Conservation (phyloP, 2,888 invertebrate genomes). For the Mycalesis mineus region DNA sequence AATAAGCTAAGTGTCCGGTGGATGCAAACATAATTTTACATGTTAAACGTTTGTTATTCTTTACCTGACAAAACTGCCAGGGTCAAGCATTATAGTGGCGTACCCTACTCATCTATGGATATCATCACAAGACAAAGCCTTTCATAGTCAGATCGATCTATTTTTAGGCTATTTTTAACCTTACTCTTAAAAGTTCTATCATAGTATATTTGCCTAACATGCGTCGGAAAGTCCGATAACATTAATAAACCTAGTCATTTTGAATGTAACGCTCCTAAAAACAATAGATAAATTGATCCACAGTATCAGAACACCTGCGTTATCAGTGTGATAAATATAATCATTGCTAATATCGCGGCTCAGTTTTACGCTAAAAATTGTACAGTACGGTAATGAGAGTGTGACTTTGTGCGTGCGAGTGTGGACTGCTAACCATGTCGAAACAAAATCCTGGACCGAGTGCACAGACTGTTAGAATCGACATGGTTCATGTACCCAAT, state of each 20-base stretch:
- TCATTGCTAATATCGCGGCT: constrained; percentile 13
- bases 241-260: not conserved
- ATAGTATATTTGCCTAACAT: too few relatives aligned
- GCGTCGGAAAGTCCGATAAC: too few relatives aligned
- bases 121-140: too few relatives aligned
- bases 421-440: constrained; percentile 26
- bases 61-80: too few relatives aligned
- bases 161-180: too few relatives aligned
- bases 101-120: too few relatives aligned
- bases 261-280: not conserved
- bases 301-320: not conserved
- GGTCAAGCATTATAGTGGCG: too few relatives aligned
- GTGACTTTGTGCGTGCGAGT: not conserved
- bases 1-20: too few relatives aligned
- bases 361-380: constrained; percentile 12
- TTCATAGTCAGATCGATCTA: too few relatives aligned
- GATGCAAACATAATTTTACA: too few relatives aligned
- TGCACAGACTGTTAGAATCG: constrained; percentile 21
- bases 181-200: too few relatives aligned
- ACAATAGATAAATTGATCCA: constrained; percentile 4
- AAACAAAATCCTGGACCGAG: constrained; percentile 18
- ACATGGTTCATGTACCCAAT: constrained; percentile 26
- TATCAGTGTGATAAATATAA: constrained; percentile 9
- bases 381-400: constrained; percentile 6
- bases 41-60: too few relatives aligned